phyloP scores from a whole-genome alignment of 2,888 invertebrate species.

The Eupelmus urozonus region DNA sequence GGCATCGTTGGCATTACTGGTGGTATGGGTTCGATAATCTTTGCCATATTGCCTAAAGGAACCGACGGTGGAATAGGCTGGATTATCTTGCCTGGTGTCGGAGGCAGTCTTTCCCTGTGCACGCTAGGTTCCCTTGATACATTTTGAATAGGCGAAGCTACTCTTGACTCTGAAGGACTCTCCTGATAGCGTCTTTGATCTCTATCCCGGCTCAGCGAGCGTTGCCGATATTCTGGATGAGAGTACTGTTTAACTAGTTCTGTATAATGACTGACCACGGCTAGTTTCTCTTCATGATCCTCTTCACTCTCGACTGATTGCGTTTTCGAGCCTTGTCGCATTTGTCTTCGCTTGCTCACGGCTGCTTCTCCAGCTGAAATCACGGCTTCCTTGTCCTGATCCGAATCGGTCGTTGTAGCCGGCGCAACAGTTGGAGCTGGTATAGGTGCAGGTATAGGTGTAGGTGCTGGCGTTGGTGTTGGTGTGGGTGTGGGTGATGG shows the following conservation, averaged over 20 bases:
- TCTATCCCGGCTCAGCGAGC: slow-evolving; percentile 56
- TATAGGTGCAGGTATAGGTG: slow-evolving; percentile 10
- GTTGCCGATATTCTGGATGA: slow-evolving; percentile 57
- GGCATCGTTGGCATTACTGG: slow-evolving; percentile 49
- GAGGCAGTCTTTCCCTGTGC: slow-evolving; percentile 36
- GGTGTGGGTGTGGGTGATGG: neutral
- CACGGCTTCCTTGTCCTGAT: slow-evolving; percentile 73
- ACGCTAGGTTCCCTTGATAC: neutral
- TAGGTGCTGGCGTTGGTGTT: neutral
- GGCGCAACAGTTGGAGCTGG: neutral
- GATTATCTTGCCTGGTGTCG: slow-evolving; percentile 45
- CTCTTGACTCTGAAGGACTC: slow-evolving; percentile 47
- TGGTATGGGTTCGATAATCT: slow-evolving; percentile 55
- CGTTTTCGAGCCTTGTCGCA: slow-evolving; percentile 67
- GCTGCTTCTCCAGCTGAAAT: slow-evolving; percentile 75
- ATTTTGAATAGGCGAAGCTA: slow-evolving; percentile 16
- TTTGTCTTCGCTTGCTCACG: slow-evolving; percentile 71
- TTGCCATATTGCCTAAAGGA: slow-evolving; percentile 11
- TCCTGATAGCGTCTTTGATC: slow-evolving; percentile 29
- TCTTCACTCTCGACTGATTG: slow-evolving; percentile 69
- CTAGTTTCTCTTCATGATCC: slow-evolving; percentile 71
- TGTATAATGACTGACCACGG: slow-evolving; percentile 87
- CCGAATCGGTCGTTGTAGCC: slow-evolving; percentile 56
- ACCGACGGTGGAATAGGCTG: slow-evolving; percentile 39
- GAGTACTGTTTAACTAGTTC: slow-evolving; percentile 88